These are phyloP conservation scores for Narcine bancroftii DNA, from an alignment of 2,113 vertebrate genomes.

Conservation along the genomic window DNA sequence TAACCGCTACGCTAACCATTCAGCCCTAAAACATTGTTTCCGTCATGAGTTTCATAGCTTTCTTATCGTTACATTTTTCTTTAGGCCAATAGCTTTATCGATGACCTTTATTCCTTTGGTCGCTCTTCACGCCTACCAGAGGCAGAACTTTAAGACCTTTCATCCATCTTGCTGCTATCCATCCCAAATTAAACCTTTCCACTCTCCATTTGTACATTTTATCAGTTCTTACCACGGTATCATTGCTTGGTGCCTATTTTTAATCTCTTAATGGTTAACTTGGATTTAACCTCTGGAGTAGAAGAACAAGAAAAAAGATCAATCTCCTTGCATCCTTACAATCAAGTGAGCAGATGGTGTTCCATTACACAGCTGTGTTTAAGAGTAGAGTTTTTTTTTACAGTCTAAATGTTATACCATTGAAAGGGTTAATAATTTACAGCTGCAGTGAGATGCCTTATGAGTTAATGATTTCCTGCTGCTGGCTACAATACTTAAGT, in stretches of 20 bases:
- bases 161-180: neutral
- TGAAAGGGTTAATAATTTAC: slow-evolving; percentile 12
- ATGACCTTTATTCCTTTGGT: neutral
- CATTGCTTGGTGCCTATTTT: neutral
- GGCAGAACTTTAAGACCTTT: neutral
- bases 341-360: neutral
- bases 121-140: neutral
- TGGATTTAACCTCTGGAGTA: neutral
- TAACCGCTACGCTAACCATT: too few species aligned
- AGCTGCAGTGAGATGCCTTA: neutral
- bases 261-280: neutral
- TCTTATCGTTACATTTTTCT: neutral
- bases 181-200: neutral
- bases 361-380: neutral
- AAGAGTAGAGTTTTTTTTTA: neutral
- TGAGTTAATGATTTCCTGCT: slow-evolving; percentile 31
- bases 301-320: neutral
- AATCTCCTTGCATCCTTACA: neutral
- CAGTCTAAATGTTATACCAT: neutral
- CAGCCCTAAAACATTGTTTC: too few species aligned
- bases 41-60: too few species aligned
- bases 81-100: neutral
- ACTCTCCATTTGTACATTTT: neutral
- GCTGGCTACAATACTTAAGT: slow-evolving; percentile 1
- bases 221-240: neutral